Conservation (phyloP, 1,140 invertebrate species). For the Elymnias hypermnestra region DNA sequence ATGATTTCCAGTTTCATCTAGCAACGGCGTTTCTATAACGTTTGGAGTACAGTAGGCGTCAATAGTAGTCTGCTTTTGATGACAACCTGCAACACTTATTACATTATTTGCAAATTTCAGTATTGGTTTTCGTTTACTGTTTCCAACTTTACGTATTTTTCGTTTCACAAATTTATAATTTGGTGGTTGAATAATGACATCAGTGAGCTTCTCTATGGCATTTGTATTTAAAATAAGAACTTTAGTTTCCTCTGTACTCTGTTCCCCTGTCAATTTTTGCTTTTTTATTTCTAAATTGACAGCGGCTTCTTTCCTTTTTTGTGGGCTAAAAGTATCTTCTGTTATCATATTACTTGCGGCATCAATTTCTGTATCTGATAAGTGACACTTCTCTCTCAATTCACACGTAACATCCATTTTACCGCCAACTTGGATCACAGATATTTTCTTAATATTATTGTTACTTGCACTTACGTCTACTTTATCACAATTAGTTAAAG, state of each 20-base stretch:
- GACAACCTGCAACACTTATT: slow-evolving; percentile 18
- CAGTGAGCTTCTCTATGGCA: slow-evolving; percentile 54
- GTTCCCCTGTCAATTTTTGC: slow-evolving; percentile 40
- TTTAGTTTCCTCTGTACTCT: slow-evolving; percentile 39
- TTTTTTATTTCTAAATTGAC: slow-evolving; percentile 65
- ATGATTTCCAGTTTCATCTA: too few species aligned
- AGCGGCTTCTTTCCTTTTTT: slow-evolving; percentile 37
- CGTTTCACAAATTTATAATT: slow-evolving; percentile 64
- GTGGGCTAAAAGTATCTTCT: slow-evolving; percentile 8
- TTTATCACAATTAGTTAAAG: slow-evolving; percentile 34
- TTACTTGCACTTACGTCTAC: slow-evolving; percentile 38
- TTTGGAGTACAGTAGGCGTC: slow-evolving; percentile 36
- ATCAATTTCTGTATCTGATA: slow-evolving; percentile 27
- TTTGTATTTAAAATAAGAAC: slow-evolving; percentile 69
- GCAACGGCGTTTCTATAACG: slow-evolving; percentile 20
- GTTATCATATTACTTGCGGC: slow-evolving; percentile 21
- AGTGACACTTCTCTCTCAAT: slow-evolving; percentile 30
- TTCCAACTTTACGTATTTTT: slow-evolving; percentile 30
- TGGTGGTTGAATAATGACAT: slow-evolving; percentile 65
- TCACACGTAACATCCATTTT: slow-evolving; percentile 39
- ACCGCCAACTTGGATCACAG: slow-evolving; percentile 28
- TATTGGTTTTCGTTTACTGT: slow-evolving; percentile 18
- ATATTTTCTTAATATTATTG: slow-evolving; percentile 39
- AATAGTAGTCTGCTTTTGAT: slow-evolving; percentile 44
- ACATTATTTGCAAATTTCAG: slow-evolving; percentile 18